A percentile compares a stretch with the other conserved stretches of the same genome.
Evolutionary conservation across 2,888 invertebrate species (phyloP).

Genomic region (Drosophila recens): DNA sequence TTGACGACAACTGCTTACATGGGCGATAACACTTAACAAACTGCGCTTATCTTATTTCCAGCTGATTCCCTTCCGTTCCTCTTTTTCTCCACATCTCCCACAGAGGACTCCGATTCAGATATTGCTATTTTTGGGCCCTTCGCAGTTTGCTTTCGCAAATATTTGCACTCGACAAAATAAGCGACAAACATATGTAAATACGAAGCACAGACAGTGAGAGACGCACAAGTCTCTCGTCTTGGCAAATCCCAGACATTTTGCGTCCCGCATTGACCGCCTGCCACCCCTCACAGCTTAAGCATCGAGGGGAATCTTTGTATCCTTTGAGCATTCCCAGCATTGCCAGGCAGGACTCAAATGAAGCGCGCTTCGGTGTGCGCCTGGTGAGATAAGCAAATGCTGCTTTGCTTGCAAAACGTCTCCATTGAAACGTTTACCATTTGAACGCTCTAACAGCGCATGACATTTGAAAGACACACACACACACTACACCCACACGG

Average conservation of each 20-base stretch:
- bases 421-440: constrained; percentile 70
- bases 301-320: constrained; percentile 38
- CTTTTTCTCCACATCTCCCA: not conserved
- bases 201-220: constrained; percentile 44
- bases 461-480: constrained; percentile 70
- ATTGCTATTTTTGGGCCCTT: constrained; percentile 14
- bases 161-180: constrained; percentile 72
- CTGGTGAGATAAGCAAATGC: constrained; percentile 72
- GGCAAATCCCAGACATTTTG: constrained; percentile 72
- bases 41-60: constrained; percentile 71
- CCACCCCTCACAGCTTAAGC: constrained; percentile 28
- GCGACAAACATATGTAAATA: constrained; percentile 73
- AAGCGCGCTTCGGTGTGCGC: constrained; percentile 75
- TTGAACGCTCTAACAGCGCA: constrained; percentile 76
- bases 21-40: constrained; percentile 75
- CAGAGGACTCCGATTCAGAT: constrained; percentile 19
- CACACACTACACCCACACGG: constrained; percentile 1
- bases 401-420: constrained; percentile 63
- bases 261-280: constrained; percentile 66
- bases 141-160: constrained; percentile 65
- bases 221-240: constrained; percentile 43
- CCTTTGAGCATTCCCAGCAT: constrained; percentile 59
- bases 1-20: constrained; percentile 74
- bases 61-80: constrained; percentile 36
- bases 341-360: constrained; percentile 64